phyloP scores from a whole-genome alignment of 2,113 vertebrate species.

The Merops nubicus region DNA sequence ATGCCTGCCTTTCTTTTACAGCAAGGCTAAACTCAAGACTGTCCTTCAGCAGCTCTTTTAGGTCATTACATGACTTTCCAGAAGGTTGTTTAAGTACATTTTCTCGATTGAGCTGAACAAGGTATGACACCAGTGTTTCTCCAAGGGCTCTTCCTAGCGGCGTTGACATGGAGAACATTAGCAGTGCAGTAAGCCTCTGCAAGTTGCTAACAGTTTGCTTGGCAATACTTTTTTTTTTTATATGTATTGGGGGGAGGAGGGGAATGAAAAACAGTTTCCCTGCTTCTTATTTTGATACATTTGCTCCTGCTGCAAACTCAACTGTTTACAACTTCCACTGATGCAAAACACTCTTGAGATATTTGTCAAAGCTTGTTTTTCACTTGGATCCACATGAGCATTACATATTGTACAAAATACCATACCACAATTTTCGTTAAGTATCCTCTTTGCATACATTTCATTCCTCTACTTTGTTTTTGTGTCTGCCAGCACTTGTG shows the following conservation, averaged over 20 bases:
- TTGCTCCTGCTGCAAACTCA: not conserved
- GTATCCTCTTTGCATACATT: not conserved
- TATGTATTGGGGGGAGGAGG: too few relatives aligned
- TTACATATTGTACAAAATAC: not conserved
- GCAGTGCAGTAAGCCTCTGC: not conserved
- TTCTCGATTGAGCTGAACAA: not conserved
- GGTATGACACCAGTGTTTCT: not conserved
- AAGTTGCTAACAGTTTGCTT: not conserved
- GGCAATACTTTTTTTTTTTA: not conserved
- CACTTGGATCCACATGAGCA: not conserved
- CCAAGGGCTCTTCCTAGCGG: not conserved
- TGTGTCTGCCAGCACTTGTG: not conserved
- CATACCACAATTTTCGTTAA: not conserved
- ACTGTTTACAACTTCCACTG: not conserved
- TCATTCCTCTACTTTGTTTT: not conserved
- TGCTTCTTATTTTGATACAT: not conserved
- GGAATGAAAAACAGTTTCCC: not conserved
- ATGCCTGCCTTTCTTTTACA: not conserved
- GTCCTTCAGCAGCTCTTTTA: not conserved
- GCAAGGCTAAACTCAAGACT: not conserved
- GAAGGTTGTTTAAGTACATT: not conserved
- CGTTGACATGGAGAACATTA: not conserved
- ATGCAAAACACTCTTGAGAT: slow-evolving; percentile 33
- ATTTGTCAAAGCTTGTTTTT: slow-evolving; percentile 59
- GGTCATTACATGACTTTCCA: not conserved